phyloP scores from a whole-genome alignment of 1,140 invertebrate species.

The Scaptodrosophila lebanonensis region DNA sequence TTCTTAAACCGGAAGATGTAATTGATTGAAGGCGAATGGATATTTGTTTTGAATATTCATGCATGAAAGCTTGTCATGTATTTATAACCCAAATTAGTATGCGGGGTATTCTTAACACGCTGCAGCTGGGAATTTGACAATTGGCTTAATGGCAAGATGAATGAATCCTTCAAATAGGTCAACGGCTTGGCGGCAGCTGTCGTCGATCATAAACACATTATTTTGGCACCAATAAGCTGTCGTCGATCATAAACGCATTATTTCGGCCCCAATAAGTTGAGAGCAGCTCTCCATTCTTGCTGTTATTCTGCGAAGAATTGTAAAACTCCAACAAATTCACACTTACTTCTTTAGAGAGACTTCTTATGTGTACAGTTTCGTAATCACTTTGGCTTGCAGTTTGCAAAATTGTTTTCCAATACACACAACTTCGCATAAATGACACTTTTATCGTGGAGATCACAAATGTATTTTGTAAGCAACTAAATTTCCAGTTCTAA shows the following conservation, averaged over 20 bases:
- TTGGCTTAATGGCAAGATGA: conserved; percentile 42
- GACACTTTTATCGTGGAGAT: conserved; percentile 35
- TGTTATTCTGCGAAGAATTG: no score
- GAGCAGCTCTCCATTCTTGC: no score
- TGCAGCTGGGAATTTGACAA: conserved; percentile 48
- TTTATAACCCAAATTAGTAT: conserved; percentile 8
- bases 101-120: conserved; percentile 1
- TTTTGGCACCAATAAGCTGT: no score
- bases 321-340: no score
- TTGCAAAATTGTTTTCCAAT: no score
- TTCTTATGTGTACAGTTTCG: conserved; percentile 47
- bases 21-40: conserved; percentile 41
- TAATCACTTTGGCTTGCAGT: conserved; percentile 44
- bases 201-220: no score
- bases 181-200: no score
- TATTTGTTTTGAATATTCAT: conserved; percentile 28
- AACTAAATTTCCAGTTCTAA: conserved; percentile 63
- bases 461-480: conserved; percentile 30
- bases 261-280: no score
- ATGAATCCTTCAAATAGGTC: conserved; percentile 58
- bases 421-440: conserved; percentile 17
- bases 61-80: background rate
- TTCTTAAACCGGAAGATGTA: conserved; percentile 53
- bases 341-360: no score
- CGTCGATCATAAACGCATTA: no score